phyloP scores from a whole-genome alignment of 2,888 invertebrate species.

The Arctia plantaginis region DNA sequence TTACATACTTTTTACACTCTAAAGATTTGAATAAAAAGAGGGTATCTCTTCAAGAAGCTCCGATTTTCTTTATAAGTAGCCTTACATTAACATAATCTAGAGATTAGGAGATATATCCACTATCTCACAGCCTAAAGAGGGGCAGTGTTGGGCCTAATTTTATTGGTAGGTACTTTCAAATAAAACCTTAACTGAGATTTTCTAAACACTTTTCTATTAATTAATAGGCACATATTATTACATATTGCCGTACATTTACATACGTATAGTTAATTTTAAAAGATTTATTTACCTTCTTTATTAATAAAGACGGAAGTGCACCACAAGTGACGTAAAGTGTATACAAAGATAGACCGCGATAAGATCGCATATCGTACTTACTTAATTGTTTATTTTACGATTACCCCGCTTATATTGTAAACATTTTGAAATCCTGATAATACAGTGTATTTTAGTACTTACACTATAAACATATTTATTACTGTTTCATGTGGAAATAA shows the following conservation, averaged over 20 bases:
- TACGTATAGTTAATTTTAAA: background rate
- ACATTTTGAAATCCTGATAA: background rate
- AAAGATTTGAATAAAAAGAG: slow-evolving; percentile 60
- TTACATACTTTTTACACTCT: slow-evolving; percentile 62
- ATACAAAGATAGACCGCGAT: background rate
- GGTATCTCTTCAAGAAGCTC: slow-evolving; percentile 53
- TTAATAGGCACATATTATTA: too few relatives aligned
- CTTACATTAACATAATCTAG: slow-evolving; percentile 67
- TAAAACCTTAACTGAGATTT: slow-evolving; percentile 31
- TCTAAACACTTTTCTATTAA: slow-evolving; percentile 23
- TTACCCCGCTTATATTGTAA: background rate
- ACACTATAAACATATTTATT: background rate
- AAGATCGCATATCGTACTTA: background rate
- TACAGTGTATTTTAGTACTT: background rate
- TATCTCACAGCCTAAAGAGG: slow-evolving; percentile 32
- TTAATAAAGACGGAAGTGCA: background rate
- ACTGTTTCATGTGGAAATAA: background rate
- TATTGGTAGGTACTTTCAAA: slow-evolving; percentile 25
- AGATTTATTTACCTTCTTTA: background rate
- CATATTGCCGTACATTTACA: background rate
- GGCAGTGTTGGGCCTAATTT: slow-evolving; percentile 26
- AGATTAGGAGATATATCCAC: slow-evolving; percentile 54
- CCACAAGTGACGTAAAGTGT: background rate
- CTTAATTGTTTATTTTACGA: background rate
- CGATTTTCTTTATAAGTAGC: slow-evolving; percentile 53